Conservation (phyloP, 2,888 invertebrate species). For the Oligia latruncula region DNA sequence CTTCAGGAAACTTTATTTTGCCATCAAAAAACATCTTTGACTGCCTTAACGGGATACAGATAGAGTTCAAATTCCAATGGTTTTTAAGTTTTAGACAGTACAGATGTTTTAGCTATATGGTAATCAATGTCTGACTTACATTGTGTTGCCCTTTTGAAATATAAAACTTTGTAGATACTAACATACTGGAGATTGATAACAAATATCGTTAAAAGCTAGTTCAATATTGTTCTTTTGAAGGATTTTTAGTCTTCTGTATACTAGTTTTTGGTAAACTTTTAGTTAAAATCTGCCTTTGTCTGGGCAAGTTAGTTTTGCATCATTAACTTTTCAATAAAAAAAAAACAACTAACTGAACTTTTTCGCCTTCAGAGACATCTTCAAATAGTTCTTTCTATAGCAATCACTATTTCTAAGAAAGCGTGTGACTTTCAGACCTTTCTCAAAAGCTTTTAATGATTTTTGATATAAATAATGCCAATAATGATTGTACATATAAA, state of each 20-base stretch:
- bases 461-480: background rate
- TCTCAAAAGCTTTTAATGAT: background rate
- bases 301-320: background rate
- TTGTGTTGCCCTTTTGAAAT: constrained; percentile 17
- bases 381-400: background rate
- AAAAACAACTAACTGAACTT: background rate
- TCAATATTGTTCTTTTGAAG: constrained; percentile 12
- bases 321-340: background rate
- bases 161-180: constrained; percentile 30
- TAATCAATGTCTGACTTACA: constrained; percentile 21
- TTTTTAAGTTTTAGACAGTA: background rate
- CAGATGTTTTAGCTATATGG: background rate
- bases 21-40: background rate
- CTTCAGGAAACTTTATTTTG: background rate
- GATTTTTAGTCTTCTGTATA: background rate
- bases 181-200: background rate
- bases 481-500: background rate
- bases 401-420: background rate
- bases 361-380: no score
- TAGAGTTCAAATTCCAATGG: constrained; percentile 20
- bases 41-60: background rate
- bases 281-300: background rate
- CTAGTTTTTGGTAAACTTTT: constrained; percentile 4
- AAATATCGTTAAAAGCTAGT: constrained; percentile 1
- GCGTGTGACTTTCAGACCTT: background rate